Evolutionary conservation across 2,888 invertebrate genomes (phyloP), one percentile per base, ranked within the genome.

Genomic region (Carabus problematicus): DNA sequence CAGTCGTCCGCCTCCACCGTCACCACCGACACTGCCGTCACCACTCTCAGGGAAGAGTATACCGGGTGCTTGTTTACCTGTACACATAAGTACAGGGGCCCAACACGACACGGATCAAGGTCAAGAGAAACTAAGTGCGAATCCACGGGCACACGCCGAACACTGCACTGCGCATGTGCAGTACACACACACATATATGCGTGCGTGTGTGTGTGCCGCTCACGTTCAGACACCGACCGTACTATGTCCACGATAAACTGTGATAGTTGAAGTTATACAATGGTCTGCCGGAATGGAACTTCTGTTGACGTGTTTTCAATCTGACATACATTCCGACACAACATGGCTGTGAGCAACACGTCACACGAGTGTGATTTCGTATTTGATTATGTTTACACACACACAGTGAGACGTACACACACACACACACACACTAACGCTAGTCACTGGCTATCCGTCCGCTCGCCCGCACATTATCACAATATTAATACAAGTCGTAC

Each of bases 71-170:
- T 29, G 56, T 40, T 29, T 56, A 40, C 56, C 56, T 40, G 56
- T 40, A 18, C 29, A 40, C 29, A 29, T 29, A 29, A 29, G 29
- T 56, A 29, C 56, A 40, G 29, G n/a, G 11, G 29, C 56, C 29
- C 56, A 2, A 8, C 56, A 41, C 59, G 18, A 41, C 19, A 43
- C 59, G 19, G 39, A 59, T 59, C 42, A 59, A 59, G 59, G 59
- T 59, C 59, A 59, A 59, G 59, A 59, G 42, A 59, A 59, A 59
- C 59, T 59, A 59, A 59, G 18, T 14, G 19, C 14, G 14, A 42
- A 14, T 42, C 41, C 12, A 52, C 52, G 14, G 12, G n/a, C 59
- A 19, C 43, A 41, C 14, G n/a, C 59, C 18, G 11, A n/a, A 39
- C 59, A 39, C 16, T 9, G 12, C 14, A 59, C 9, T 59, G 56